Conservation (phyloP, 2,113 vertebrate species). For the Menura novaehollandiae region DNA sequence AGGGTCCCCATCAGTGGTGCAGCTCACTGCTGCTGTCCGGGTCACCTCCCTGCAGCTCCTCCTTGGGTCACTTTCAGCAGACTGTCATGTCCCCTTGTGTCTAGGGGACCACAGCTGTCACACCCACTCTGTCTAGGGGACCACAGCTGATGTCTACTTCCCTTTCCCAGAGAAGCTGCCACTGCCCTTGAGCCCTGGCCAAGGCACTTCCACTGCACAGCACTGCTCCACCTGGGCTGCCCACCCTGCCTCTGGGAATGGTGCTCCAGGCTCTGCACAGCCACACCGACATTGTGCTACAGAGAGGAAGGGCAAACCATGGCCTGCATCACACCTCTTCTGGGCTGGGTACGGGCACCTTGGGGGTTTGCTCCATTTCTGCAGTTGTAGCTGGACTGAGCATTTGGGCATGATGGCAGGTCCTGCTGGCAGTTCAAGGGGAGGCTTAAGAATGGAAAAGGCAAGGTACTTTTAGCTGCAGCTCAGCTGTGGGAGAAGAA, state of each 20-base stretch:
- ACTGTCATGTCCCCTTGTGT: background rate
- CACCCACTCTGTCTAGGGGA: background rate
- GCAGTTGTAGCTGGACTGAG: background rate
- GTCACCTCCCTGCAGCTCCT: background rate
- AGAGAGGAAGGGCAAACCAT: background rate
- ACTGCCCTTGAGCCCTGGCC: background rate
- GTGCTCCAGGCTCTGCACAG: background rate
- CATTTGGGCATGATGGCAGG: background rate
- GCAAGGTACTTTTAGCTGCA: background rate
- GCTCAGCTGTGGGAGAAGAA: background rate
- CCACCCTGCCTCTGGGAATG: background rate
- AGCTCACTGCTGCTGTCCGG: background rate
- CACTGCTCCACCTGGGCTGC: background rate
- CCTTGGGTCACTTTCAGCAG: background rate
- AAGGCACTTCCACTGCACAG: background rate
- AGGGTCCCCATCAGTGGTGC: background rate
- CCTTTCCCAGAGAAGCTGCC: background rate
- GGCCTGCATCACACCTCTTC: background rate
- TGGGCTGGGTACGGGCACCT: background rate
- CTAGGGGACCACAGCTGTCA: background rate
- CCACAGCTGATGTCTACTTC: background rate
- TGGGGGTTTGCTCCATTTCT: background rate
- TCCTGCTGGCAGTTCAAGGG: background rate
- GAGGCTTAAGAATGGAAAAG: background rate
- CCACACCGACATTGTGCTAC: rapidly evolving